phyloP scores from a whole-genome alignment of 2,113 vertebrate genomes.

The Smithornis capensis region DNA sequence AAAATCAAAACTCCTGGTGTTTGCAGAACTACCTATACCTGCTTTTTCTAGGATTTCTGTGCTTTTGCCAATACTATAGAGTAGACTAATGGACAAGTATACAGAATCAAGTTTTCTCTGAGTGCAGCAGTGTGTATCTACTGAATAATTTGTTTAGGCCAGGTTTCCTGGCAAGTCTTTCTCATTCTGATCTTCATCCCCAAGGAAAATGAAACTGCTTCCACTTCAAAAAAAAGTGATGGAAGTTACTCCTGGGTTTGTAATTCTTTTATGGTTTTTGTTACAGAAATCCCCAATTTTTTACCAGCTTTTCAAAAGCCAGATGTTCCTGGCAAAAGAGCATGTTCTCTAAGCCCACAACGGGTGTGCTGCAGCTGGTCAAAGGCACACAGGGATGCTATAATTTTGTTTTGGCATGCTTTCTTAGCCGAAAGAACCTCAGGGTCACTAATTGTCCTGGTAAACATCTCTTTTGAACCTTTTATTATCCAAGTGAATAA shows the following conservation, averaged over 20 bases:
- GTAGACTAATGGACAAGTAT: background rate
- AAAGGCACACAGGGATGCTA: background rate
- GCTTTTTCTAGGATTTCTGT: background rate
- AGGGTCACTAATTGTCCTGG: background rate
- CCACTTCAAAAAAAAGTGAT: background rate
- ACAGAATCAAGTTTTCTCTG: background rate
- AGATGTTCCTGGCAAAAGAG: constrained; percentile 47
- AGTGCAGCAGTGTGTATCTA: background rate
- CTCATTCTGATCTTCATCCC: background rate
- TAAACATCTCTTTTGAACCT: background rate
- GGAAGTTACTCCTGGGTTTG: background rate
- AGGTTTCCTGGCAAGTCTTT: background rate
- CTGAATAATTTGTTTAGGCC: background rate
- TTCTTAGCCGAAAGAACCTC: background rate
- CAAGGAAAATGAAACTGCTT: background rate
- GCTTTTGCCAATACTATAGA: background rate
- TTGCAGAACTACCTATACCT: background rate
- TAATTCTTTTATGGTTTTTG: background rate
- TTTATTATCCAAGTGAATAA: constrained; percentile 4
- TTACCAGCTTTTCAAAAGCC: constrained; percentile 30
- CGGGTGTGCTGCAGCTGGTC: background rate
- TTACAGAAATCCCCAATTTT: constrained; percentile 12
- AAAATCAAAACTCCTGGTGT: background rate
- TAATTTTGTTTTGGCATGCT: constrained; percentile 7
- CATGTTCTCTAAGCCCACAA: background rate